These are phyloP conservation scores for Hypselothyrea guttata DNA, from an alignment of 2,888 invertebrate species.

Conservation along the genomic window DNA sequence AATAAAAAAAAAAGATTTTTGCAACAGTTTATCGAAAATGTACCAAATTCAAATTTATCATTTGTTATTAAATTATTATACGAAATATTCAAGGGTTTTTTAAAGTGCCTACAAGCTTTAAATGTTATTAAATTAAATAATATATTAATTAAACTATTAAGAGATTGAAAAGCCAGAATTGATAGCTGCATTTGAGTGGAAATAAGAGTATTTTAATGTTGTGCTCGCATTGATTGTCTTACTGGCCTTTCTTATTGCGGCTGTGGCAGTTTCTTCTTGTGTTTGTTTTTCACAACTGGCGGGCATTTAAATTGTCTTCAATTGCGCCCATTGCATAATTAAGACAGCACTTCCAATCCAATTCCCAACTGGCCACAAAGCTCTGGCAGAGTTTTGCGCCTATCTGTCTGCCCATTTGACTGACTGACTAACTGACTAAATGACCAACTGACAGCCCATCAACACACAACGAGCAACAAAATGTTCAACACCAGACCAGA, in stretches of 20 bases:
- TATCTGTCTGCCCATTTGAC: slow-evolving; percentile 32
- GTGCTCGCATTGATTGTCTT: not conserved
- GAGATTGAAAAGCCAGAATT: too few relatives aligned
- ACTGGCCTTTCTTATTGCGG: too few relatives aligned
- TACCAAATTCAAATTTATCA: too few relatives aligned
- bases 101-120: too few relatives aligned
- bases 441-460: slow-evolving; percentile 71
- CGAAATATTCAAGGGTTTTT: too few relatives aligned
- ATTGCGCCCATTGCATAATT: slow-evolving; percentile 75
- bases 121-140: too few relatives aligned
- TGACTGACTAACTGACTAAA: slow-evolving; percentile 70
- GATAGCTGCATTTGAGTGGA: too few relatives aligned
- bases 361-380: slow-evolving; percentile 41
- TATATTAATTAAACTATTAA: too few relatives aligned
- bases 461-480: slow-evolving; percentile 65
- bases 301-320: slow-evolving; percentile 73
- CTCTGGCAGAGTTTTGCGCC: slow-evolving; percentile 4
- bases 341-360: slow-evolving; percentile 64
- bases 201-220: slow-evolving; percentile 1
- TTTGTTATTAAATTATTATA: too few relatives aligned
- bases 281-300: slow-evolving; percentile 73
- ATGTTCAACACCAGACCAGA: slow-evolving; percentile 58
- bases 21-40: too few relatives aligned
- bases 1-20: too few relatives aligned
- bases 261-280: slow-evolving; percentile 16